Base-by-base conservation (phyloP, 2,797 vertebrate genomes). In the Spea hammondii region DNA sequence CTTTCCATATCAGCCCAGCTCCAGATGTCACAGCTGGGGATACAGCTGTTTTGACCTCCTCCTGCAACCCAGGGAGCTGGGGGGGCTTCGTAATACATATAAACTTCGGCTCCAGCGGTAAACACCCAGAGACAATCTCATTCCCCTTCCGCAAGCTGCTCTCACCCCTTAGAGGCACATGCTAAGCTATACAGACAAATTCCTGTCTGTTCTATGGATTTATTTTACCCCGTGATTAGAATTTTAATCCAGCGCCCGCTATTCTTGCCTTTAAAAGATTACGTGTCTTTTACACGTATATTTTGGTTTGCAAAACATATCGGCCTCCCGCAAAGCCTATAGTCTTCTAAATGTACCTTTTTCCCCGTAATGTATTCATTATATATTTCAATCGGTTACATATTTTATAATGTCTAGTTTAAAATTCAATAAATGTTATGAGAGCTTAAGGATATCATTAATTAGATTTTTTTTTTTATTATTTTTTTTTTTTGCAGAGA, bases 1-100 rank as follows among this genome's bases (percentile, higher is more conserved):
- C 85, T 83, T 75, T 79, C 84, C 84, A 88, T 91, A 90, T 89
- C 89, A 85, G 91, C 91, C 93, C 92, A 80, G 85, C 92, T 91
- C 88, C 89, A 92, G 91, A 92, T 85, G 90, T 91, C 86, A 83
- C 87, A 87, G 87, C 86, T 86, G 89, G 89, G 89, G 84, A 82
- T 92, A 92, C 89, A 89, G 92, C 91, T 78, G 79, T 51, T 78
- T 13, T 85, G 87, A 84, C 86, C 87, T 82, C 57, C 75, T 17
- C 72, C 84, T 82, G 75, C 75, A 73, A 49, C 60, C 64, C 70
- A 70, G 70, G 80, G 80, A 77, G 80, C 70, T 77, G 59, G 75
- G 49, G 79, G 62, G 74, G 69, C 68, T 77, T 82, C 69, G 48
- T 82, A 67, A 82, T 73, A 59, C 46, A 55, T 70, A 13, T 64